Base-by-base conservation (phyloP, 2,888 invertebrate genomes). In the Drosophila gaucha region DNA sequence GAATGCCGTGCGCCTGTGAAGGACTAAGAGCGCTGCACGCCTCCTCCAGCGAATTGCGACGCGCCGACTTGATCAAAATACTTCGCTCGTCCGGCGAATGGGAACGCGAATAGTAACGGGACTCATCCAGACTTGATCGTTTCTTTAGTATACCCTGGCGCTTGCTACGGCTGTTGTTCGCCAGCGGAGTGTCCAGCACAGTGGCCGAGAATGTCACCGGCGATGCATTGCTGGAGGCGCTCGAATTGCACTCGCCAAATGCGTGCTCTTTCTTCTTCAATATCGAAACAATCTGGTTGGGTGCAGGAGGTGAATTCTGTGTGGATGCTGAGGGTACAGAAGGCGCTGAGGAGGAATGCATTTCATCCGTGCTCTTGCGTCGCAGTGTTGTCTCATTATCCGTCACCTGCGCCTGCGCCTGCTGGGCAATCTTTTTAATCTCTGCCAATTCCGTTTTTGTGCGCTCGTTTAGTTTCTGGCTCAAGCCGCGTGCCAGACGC, bases 61-160 rank as follows among this genome's bases (percentile, higher is more conserved):
- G 91, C 9, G 90, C 90, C 2, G 91, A 91, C 59, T 90, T 91
- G 14, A 92, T 90, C 2, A 92, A 78, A 43, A 92, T 91, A 63
- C 91, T 91, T 2, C 91, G 89, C 47, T 92, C 92, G 55, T 92
- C 92, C 2, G 92, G 92, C 36, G 92, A 92, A 74, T 92, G 92
- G 52, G 91, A 91, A 22, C 92, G 90, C 10, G 91, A 91, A 54
- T 91, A 92, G 67, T 91, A 92, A 14, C 92, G 91, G 3, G 91
- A 91, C 89, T 97, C 97, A 79, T 97, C 96, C 75, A 97, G 92
- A 87, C 96, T 96, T 58, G 96, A 94, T 30, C 96, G 94, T 92
- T 96, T 97, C 91, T 96, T 97, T 71, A 96, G 92, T 88, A 96
- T 97, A 43, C 96, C 96, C 90, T 96, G 96, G 55, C 95, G 94